phyloP scores from a whole-genome alignment of 64 coral and sea anemone species.

The Porites lutea region DNA sequence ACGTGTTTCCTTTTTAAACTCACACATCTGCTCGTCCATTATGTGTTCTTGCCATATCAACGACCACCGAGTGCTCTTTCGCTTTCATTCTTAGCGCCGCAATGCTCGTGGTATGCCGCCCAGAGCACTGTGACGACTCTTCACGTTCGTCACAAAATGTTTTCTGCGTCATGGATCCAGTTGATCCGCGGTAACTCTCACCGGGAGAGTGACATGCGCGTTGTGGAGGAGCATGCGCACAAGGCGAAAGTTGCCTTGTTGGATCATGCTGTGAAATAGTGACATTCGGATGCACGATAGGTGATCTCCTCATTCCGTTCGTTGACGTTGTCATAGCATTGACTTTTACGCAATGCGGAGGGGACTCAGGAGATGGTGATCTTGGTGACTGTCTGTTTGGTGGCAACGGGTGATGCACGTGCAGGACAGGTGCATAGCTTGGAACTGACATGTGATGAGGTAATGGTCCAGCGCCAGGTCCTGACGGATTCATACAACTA shows the following conservation, averaged over 20 bases:
- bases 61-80: constrained; percentile 96
- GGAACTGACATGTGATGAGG: constrained; percentile 87
- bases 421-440: constrained; percentile 82
- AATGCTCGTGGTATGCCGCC: constrained; percentile 88
- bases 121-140: constrained; percentile 57
- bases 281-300: constrained; percentile 60
- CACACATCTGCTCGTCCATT: constrained; percentile 68
- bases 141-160: constrained; percentile 58
- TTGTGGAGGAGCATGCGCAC: constrained; percentile 18
- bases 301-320: constrained; percentile 19
- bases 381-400: constrained; percentile 53
- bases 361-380: constrained; percentile 60
- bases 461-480: constrained; percentile 62
- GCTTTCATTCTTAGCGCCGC: constrained; percentile 94
- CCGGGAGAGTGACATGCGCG: constrained; percentile 64
- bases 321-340: constrained; percentile 48
- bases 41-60: constrained; percentile 91
- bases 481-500: constrained; percentile 59
- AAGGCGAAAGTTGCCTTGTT: constrained; percentile 34
- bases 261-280: constrained; percentile 58
- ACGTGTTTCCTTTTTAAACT: not conserved
- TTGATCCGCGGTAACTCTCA: constrained; percentile 39
- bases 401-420: constrained; percentile 68
- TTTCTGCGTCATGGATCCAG: constrained; percentile 61
- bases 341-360: constrained; percentile 37